Evolutionary conservation across 1,140 invertebrate species (phyloP), one percentile per base, ranked within the genome.

Genomic region (Musca domestica): DNA sequence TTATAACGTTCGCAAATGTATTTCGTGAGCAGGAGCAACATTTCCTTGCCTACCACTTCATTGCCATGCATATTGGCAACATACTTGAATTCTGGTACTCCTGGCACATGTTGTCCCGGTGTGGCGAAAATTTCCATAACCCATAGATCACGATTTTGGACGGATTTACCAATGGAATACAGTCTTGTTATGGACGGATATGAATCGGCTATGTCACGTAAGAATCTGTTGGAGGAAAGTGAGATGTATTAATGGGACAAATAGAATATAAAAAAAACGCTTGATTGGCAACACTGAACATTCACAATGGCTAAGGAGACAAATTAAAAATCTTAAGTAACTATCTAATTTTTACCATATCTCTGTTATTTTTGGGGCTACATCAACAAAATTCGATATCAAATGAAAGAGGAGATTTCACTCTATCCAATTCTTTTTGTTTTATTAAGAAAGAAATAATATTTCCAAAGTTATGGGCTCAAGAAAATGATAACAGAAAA

Each of bases 1-100:
- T 84, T 86, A 81, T 98, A 99, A 75, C 93, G 89, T 77, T 96
- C 91, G 74, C 95, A 94, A 23, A 99, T 83, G 77, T 95, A 93
- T 71, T 92, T 91, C 47, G 92, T 89, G 2, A 99, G 80, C 15
- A 93, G 83, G 0, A 98, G 77, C 0, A 98, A 83, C 71, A 96
- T 79, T 84, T 98, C 96, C 70, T 90, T 86, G 5, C 95, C 94
- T 15, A 96, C 90, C 0, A 93, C 92, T 85, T 98, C 96, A 82
- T 98, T 97, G 19, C 96, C 96, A 80, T 98, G 96, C 93, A 98
- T 98, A 80, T 98, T 98, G 1, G 88, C 95, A 27, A 98, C 86
- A 78, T 95, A 95, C 81, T 98, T 98, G 72, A 98, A 91, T 83
- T 96, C 94, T 0, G 95, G 95, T 72, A 85, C 85, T 88, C 95